A percentile compares a stretch with the other conserved stretches of the same genome.
Evolutionary conservation across 2,797 vertebrate genomes (phyloP).

Genomic region (Mycteria americana): DNA sequence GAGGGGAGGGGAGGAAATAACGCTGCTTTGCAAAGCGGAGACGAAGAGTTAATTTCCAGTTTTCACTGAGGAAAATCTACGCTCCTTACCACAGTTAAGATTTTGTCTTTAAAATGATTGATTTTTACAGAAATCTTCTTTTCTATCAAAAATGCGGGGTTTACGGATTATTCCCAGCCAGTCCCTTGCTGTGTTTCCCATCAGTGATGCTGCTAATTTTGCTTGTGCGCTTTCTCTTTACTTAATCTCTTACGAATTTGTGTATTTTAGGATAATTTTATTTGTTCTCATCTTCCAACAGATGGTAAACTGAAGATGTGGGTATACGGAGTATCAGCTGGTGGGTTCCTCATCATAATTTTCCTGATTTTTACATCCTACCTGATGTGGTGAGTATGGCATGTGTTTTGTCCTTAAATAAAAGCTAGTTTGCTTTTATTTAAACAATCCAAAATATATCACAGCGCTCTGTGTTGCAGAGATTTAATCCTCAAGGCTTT

Average conservation of each 20-base stretch:
- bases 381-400: conserved; percentile 89
- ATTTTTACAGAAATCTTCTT: neutral
- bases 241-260: neutral
- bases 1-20: neutral
- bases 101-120: neutral
- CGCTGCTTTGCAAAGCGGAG: neutral
- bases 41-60: neutral
- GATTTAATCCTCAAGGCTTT: neutral
- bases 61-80: neutral
- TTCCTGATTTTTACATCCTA: conserved; percentile 91
- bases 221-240: neutral
- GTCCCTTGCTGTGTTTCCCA: neutral
- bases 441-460: neutral
- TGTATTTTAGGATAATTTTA: neutral
- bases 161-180: neutral
- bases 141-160: neutral
- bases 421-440: neutral
- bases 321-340: conserved; percentile 93
- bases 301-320: conserved; percentile 96
- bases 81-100: neutral
- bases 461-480: neutral
- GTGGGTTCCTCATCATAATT: conserved; percentile 89
- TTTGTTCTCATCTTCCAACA: conserved; percentile 75
- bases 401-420: neutral
- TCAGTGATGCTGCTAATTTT: neutral